Percentiles rank a stretch among this genome's conserved stretches.
Evolutionary conservation across 2,888 invertebrate genomes (phyloP).

Genomic region (Drosophila cognata): DNA sequence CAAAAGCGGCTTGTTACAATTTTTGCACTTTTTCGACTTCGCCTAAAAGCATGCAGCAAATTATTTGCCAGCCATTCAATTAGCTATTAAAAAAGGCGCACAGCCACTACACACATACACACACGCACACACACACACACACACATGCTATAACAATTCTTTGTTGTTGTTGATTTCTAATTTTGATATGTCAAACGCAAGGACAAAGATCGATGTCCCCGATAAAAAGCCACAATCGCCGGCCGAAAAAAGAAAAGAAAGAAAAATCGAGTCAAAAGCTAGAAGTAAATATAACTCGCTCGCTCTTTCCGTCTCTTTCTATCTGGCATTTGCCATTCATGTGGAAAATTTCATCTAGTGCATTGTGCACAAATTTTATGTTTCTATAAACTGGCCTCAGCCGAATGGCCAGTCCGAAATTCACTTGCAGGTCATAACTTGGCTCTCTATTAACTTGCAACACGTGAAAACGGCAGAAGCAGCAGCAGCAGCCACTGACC

Average conservation of each 20-base stretch:
- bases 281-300: conserved; percentile 27
- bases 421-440: conserved; percentile 66
- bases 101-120: not conserved
- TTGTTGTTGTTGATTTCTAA: conserved; percentile 70
- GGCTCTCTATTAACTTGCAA: conserved; percentile 65
- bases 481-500: conserved; percentile 18
- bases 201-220: conserved; percentile 81
- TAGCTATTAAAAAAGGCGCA: conserved; percentile 61
- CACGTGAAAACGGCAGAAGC: conserved; percentile 65
- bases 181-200: conserved; percentile 82
- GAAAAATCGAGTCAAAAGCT: conserved; percentile 22
- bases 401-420: conserved; percentile 38
- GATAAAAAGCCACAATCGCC: conserved; percentile 69
- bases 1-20: conserved; percentile 59
- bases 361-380: conserved; percentile 74
- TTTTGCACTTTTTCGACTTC: conserved; percentile 62
- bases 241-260: conserved; percentile 16
- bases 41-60: conserved; percentile 61
- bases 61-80: conserved; percentile 75
- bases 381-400: conserved; percentile 60
- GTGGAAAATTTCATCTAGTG: conserved; percentile 77
- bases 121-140: not conserved
- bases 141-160: conserved; percentile 2
- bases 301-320: not conserved
- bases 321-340: conserved; percentile 71